phyloP scores from a whole-genome alignment of 2,888 invertebrate species.

The Desoria tigrina region DNA sequence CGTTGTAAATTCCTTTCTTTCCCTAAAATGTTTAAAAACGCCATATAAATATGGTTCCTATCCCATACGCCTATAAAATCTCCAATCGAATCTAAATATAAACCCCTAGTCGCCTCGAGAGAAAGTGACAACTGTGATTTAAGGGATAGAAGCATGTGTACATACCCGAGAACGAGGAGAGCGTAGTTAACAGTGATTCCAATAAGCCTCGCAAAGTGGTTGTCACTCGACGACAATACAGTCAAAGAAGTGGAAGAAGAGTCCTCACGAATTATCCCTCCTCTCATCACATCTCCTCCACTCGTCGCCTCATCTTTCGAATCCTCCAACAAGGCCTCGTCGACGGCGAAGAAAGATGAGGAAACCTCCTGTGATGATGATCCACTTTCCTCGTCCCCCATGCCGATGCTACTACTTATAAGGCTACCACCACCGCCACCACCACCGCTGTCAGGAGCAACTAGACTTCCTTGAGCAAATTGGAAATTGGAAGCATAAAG shows the following conservation, averaged over 20 bases:
- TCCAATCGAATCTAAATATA: too few species aligned
- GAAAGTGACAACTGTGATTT: too few species aligned
- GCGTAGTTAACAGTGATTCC: slow-evolving; percentile 50
- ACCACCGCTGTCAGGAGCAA: not conserved
- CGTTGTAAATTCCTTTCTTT: too few species aligned
- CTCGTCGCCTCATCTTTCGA: not conserved
- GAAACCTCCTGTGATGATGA: not conserved
- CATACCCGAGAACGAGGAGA: slow-evolving; percentile 50
- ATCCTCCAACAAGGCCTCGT: not conserved
- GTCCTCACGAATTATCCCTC: slow-evolving; percentile 14
- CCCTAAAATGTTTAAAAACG: too few species aligned
- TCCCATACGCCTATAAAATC: too few species aligned
- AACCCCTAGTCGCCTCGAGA: too few species aligned
- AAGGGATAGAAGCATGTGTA: too few species aligned
- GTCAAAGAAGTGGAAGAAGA: slow-evolving; percentile 24
- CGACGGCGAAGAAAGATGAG: not conserved
- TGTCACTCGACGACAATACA: slow-evolving; percentile 27
- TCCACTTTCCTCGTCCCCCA: not conserved
- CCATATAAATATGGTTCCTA: too few species aligned
- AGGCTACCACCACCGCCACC: slow-evolving; percentile 5
- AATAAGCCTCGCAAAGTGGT: slow-evolving; percentile 41
- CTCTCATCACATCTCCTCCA: not conserved
- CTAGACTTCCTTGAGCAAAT: not conserved
- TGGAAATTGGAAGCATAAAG: slow-evolving; percentile 17
- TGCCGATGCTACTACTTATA: not conserved